phyloP scores from a whole-genome alignment of 2,113 vertebrate genomes.

The Mirounga angustirostris region DNA sequence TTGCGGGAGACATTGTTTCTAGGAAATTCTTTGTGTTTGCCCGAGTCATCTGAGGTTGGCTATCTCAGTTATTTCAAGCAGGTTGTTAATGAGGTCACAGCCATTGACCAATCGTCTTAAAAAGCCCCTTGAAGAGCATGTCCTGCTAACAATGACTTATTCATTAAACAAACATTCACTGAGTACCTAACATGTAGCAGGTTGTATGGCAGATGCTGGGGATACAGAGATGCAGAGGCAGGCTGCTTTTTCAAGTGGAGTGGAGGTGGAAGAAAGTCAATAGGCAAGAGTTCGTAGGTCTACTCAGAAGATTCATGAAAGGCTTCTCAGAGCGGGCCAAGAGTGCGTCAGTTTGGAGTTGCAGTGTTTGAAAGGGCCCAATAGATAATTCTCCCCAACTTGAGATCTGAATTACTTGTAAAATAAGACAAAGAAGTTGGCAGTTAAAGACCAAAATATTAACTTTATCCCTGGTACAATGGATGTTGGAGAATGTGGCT shows the following conservation, averaged over 20 bases:
- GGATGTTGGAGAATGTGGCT: not conserved
- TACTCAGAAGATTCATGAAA: not conserved
- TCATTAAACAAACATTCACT: conserved; percentile 13
- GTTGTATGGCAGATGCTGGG: not conserved
- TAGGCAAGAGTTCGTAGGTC: not conserved
- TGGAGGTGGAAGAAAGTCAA: not conserved
- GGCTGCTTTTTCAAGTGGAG: not conserved
- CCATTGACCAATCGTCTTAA: conserved; percentile 13
- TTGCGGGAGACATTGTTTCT: conserved; percentile 34
- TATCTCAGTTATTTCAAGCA: conserved; percentile 45
- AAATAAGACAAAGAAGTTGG: conserved; percentile 5
- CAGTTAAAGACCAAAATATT: conserved; percentile 19
- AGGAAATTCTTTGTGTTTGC: conserved; percentile 57
- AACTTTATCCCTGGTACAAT: not conserved
- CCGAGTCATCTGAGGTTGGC: conserved; percentile 21
- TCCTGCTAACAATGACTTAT: conserved; percentile 4
- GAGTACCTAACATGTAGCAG: not conserved
- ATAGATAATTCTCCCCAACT: not conserved
- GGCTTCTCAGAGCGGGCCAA: not conserved
- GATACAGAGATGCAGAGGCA: not conserved
- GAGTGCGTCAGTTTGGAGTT: not conserved
- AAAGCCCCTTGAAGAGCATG: not conserved
- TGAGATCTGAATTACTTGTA: not conserved
- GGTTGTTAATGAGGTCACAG: conserved; percentile 30
- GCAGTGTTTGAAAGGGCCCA: not conserved